phyloP scores from a whole-genome alignment of 2,113 vertebrate genomes.

The Chamaea fasciata region DNA sequence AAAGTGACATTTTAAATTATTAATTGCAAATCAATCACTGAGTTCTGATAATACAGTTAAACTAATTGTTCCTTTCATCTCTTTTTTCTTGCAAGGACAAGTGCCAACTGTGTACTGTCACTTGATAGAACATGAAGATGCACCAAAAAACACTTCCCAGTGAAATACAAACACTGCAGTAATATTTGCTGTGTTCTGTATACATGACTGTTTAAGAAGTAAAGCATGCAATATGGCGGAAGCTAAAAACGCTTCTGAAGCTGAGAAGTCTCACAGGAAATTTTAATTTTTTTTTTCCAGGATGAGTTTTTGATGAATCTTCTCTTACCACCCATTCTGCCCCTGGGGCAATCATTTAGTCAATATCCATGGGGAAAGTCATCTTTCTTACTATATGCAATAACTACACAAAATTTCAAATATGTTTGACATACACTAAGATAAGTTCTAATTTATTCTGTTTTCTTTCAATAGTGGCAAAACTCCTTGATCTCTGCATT shows the following conservation, averaged over 20 bases:
- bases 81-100: not conserved
- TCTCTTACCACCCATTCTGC: not conserved
- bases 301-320: not conserved
- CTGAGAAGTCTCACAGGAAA: not conserved
- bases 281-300: not conserved
- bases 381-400: not conserved
- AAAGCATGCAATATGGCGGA: not conserved
- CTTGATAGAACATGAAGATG: not conserved
- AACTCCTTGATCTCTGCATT: not conserved
- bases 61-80: not conserved
- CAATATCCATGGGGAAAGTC: not conserved
- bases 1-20: not conserved
- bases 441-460: slow-evolving; percentile 1
- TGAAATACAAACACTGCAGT: not conserved
- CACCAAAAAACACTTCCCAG: not conserved
- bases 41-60: not conserved
- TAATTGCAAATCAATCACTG: not conserved
- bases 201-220: not conserved
- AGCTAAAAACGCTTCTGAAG: not conserved
- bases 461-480: not conserved
- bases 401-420: slow-evolving; percentile 25
- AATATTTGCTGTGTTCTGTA: not conserved
- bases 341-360: not conserved
- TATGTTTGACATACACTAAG: not conserved
- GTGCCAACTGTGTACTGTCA: not conserved